phyloP scores from a whole-genome alignment of 2,888 invertebrate genomes.

The Ormia ochracea region DNA sequence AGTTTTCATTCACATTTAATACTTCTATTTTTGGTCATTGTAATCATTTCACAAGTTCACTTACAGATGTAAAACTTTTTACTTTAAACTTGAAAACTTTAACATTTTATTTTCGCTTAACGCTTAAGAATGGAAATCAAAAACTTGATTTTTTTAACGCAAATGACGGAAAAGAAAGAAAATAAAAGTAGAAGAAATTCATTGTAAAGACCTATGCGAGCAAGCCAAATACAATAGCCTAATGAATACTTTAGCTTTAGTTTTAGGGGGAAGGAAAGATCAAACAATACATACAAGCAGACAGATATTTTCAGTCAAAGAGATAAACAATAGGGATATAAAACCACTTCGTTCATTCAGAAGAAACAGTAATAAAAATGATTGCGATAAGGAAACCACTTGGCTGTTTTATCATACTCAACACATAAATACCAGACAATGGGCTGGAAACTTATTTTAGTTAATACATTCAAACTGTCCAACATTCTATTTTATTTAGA shows the following conservation, averaged over 20 bases:
- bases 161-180: neutral
- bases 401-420: constrained; percentile 63
- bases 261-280: neutral
- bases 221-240: neutral
- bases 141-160: neutral
- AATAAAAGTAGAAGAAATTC: neutral
- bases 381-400: constrained; percentile 65
- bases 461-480: neutral
- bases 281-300: neutral
- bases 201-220: neutral
- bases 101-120: constrained; percentile 7
- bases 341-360: constrained; percentile 13
- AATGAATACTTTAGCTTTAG: neutral
- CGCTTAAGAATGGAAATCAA: neutral
- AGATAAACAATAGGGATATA: constrained; percentile 21
- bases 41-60: neutral
- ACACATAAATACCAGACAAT: constrained; percentile 16
- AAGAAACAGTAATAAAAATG: constrained; percentile 16
- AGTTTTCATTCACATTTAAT: neutral
- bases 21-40: neutral
- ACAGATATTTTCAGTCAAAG: neutral
- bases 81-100: constrained; percentile 17
- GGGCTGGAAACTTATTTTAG: neutral
- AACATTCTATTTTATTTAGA: neutral
- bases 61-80: constrained; percentile 14